These are phyloP conservation scores for Neosalanx taihuensis DNA, from an alignment of 2,797 vertebrate species.

Conservation along the genomic window DNA sequence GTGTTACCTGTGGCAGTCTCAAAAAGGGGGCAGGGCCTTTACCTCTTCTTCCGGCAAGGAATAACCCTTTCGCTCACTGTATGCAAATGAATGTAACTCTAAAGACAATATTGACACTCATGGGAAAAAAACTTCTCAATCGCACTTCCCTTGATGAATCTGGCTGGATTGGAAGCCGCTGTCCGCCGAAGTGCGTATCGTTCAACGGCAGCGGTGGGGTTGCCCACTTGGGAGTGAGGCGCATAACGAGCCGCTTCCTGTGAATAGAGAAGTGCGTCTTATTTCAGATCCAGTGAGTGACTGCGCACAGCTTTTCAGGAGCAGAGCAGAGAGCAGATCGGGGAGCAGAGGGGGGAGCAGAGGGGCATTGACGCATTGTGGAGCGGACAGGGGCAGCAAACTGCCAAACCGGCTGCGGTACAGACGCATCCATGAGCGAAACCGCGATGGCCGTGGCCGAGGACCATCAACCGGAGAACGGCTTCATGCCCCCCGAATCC, in stretches of 20 bases:
- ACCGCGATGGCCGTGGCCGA: conserved; percentile 72
- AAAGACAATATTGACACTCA: conserved; percentile 1
- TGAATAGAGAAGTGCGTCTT: conserved; percentile 61
- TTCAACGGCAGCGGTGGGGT: conserved; percentile 21
- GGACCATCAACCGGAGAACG: conserved; percentile 76
- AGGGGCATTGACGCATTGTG: conserved; percentile 68
- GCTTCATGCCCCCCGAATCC: conserved; percentile 72
- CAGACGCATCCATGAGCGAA: conserved; percentile 60
- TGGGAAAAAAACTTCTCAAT: not conserved
- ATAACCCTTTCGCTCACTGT: conserved; percentile 5
- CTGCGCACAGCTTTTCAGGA: conserved; percentile 60
- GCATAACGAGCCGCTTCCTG: conserved; percentile 57
- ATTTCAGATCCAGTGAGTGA: conserved; percentile 56
- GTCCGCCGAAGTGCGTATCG: not conserved
- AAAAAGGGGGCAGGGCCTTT: conserved; percentile 34
- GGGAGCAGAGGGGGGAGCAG: no score
- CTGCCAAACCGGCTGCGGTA: conserved; percentile 53
- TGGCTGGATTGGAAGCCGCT: conserved; percentile 4
- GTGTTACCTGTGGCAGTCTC: conserved; percentile 69
- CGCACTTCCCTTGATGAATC: conserved; percentile 17
- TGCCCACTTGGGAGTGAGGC: conserved; percentile 14
- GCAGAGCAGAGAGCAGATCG: conserved; percentile 26
- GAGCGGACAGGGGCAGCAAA: conserved; percentile 64
- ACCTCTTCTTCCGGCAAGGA: conserved; percentile 28
- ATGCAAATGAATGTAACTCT: conserved; percentile 1